Evolutionary conservation across 2,888 invertebrate genomes (phyloP).

Genomic region (Girardia tigrina): DNA sequence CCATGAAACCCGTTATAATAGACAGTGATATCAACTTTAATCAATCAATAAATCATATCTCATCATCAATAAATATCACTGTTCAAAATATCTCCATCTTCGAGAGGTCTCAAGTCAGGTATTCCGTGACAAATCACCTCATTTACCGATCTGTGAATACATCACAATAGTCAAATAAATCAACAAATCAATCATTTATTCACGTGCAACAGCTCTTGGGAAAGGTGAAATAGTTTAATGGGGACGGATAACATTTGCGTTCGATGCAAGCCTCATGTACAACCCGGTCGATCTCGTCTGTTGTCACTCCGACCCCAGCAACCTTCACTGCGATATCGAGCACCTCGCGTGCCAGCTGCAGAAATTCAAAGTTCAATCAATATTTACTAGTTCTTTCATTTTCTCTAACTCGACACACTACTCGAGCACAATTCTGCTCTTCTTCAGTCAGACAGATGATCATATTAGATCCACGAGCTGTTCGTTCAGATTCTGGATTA

Average conservation of each 20-base stretch:
- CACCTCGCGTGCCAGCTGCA: conserved; percentile 63
- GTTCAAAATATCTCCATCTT: conserved; percentile 86
- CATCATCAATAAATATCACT: no score
- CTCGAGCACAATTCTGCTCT: conserved; percentile 81
- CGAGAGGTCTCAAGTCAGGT: conserved; percentile 73
- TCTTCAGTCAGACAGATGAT: conserved; percentile 81
- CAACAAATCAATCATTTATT: conserved; percentile 39
- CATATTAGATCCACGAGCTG: conserved; percentile 53
- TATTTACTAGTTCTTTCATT: no score
- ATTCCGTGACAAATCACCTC: conserved; percentile 69
- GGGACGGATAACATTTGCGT: conserved; percentile 90
- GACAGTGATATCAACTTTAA: conserved; percentile 93
- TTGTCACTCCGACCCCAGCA: conserved; percentile 77
- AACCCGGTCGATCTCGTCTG: conserved; percentile 80
- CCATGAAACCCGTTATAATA: conserved; percentile 93
- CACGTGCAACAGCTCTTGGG: conserved; percentile 63
- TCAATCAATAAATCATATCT: no score
- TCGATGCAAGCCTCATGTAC: conserved; percentile 56
- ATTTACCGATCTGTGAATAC: conserved; percentile 53
- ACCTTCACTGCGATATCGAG: conserved; percentile 57
- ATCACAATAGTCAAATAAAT: neutral
- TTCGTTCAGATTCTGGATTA: conserved; percentile 44
- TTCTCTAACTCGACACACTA: conserved; percentile 65
- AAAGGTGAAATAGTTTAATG: conserved; percentile 90
- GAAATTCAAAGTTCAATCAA: no score